Evolutionary conservation across 2,113 vertebrate genomes (phyloP), one percentile per base, ranked within the genome.

Genomic region (Erinaceus europaeus): DNA sequence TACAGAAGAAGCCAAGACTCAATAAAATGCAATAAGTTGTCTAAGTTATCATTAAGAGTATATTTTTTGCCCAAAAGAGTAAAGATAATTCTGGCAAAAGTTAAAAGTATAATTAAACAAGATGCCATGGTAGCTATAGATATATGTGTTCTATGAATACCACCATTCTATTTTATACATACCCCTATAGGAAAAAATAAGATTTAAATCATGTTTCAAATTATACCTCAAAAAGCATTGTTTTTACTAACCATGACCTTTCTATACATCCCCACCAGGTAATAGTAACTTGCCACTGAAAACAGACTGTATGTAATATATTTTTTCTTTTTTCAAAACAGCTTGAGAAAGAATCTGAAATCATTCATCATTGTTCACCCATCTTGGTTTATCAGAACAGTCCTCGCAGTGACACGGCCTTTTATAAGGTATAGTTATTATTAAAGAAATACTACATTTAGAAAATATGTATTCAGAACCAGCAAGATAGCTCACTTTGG

Each of bases 291-390:
- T 84, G 38, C 25, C 29, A 52, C 21, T n/a, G 3, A 57, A 84
- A 90, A 85, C 29, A 4, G 25, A 9, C 57, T 75, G 62, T 50
- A 38, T 69, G 21, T 88, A 53, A 62, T 84, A 4, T 62, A 52
- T 91, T 29, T 36, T 69, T 92, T 52, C 48, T 12, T 93, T 59
- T 91, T 94, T 95, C 89, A 91, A 94, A 91, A 79, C 91, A 99
- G 99, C 74, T 97, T 99, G 85, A 97, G 98, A 96, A 99, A 99
- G 98, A 99, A 99, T 95, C 96, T 99, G 96, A 99, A 99, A 93
- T 99, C 98, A 18, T 99, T 99, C 96, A 99, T 99, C 87, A 99
- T 99, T 87, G 98, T 99, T 82, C 99, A 99, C 91, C 99, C 99
- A 0, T 99, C 99, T 0, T 99, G 99, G 99, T 99, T 99, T 91